Percentiles rank a stretch among this genome's conserved stretches.
Evolutionary conservation across 64 coral and sea anemone species (phyloP).

Genomic region (Pachyseris speciosa): DNA sequence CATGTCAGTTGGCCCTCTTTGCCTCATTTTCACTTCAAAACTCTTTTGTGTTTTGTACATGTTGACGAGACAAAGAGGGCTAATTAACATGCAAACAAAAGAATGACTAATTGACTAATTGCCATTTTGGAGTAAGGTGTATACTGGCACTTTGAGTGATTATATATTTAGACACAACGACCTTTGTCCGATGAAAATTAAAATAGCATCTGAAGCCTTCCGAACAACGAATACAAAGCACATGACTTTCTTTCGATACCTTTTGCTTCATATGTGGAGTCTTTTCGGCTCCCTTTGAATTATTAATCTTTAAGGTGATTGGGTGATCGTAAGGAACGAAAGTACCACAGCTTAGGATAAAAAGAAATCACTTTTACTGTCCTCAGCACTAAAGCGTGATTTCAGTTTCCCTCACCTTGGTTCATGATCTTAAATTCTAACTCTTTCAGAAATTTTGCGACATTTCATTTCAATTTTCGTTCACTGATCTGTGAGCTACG

Average conservation of each 20-base stretch:
- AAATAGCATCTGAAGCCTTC: too few species aligned
- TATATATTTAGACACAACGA: too few species aligned
- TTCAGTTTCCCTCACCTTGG: background rate
- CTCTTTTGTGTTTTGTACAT: too few species aligned
- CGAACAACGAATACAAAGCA: background rate
- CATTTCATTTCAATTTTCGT: background rate
- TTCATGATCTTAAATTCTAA: background rate
- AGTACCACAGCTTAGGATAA: background rate
- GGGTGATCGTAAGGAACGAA: background rate
- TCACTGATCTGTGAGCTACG: background rate
- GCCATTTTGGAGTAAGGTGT: too few species aligned
- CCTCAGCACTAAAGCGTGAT: background rate
- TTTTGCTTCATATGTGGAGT: background rate
- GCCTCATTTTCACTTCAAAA: too few species aligned
- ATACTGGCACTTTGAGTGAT: too few species aligned
- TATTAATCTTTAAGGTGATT: background rate
- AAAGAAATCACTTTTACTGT: background rate
- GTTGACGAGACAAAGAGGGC: too few species aligned
- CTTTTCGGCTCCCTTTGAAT: too few species aligned
- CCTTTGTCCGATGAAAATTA: too few species aligned
- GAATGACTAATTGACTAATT: too few species aligned
- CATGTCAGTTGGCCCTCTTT: too few species aligned
- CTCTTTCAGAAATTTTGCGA: background rate
- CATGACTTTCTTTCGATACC: background rate
- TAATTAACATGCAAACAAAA: too few species aligned